Evolutionary conservation across 92 coral and sea anemone genomes (phyloP).

Genomic region (Heliopora coerulea): DNA sequence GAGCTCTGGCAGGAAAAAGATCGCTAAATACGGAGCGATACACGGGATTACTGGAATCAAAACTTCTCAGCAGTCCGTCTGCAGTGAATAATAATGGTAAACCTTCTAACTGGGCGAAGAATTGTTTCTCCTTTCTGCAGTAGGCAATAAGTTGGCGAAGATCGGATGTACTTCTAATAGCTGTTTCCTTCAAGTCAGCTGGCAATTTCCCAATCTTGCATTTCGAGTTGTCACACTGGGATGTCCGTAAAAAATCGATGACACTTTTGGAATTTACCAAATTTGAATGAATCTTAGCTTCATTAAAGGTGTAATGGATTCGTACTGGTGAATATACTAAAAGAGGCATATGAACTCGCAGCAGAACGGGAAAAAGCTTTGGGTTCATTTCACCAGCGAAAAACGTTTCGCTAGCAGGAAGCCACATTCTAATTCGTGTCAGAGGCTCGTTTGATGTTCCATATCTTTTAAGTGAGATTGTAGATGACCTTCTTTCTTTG

Average conservation of each 20-base stretch:
- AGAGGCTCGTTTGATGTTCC: too few species aligned
- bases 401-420: conserved; percentile 45
- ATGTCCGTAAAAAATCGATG: conserved; percentile 48
- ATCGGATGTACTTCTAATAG: conserved; percentile 39
- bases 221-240: conserved; percentile 17
- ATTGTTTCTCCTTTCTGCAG: conserved; percentile 36
- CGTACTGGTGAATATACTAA: conserved; percentile 47
- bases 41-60: conserved; percentile 33
- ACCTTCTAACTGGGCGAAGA: conserved; percentile 30
- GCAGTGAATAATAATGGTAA: conserved; percentile 41
- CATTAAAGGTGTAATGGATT: conserved; percentile 56
- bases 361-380: conserved; percentile 53
- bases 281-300: conserved; percentile 56
- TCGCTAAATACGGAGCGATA: conserved; percentile 37
- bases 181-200: conserved; percentile 50
- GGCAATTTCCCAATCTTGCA: conserved; percentile 55
- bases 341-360: conserved; percentile 60
- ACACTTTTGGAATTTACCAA: conserved; percentile 70
- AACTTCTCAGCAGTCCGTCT: conserved; percentile 29
- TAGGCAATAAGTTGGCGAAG: conserved; percentile 40
- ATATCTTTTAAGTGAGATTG: not conserved
- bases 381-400: conserved; percentile 47
- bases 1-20: conserved; percentile 33
- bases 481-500: not conserved
- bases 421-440: not conserved